Evolutionary conservation across 1,140 invertebrate genomes (phyloP), one percentile per base, ranked within the genome.

Genomic region (Ceratina australensis): DNA sequence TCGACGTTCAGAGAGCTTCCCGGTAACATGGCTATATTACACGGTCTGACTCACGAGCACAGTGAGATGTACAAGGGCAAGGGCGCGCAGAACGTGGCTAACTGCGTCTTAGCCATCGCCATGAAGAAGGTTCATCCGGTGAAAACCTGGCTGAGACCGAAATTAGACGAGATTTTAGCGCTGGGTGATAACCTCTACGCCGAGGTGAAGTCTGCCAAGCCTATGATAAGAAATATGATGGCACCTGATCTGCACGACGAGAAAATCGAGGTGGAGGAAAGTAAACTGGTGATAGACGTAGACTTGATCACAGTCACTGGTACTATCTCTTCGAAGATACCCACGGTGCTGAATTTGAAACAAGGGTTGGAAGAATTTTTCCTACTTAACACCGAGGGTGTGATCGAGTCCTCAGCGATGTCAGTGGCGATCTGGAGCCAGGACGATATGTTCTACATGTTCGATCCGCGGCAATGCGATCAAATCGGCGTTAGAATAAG

Each of bases 291-390:
- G 3, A 61, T 89, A 16, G 78, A 87, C 13, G 88, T 90, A 0
- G 89, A 92, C 28, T 42, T 90, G 0, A 78, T 91, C 2, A 90
- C 90, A 0, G 69, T 90, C 0, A 81, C 83, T 3, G 91, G 91
- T 0, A 91, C 89, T 5, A 63, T 92, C 2, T 78, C 26, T 2
- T 92, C 91, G 0, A 90, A 87, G 66, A 22, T 81, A 8, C 86
- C 87, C 0, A 59, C 74, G 3, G 73, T 91, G 5, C 47, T 89
- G 33, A 90, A 85, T 42, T 52, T 92, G 28, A 87, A 79, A 26
- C 81, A 86, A 56, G 90, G 84, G 0, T 47, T 92, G 49, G 78
- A 87, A 3, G 88, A 89, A 24, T 91, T 92, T 69, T 91, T 92
- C 60, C 15, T 86, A n/a, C 54, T 84, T 1, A 87, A 91, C 22